Evolutionary conservation across 2,888 invertebrate genomes (phyloP).

Genomic region (Glaucopsyche alexis): DNA sequence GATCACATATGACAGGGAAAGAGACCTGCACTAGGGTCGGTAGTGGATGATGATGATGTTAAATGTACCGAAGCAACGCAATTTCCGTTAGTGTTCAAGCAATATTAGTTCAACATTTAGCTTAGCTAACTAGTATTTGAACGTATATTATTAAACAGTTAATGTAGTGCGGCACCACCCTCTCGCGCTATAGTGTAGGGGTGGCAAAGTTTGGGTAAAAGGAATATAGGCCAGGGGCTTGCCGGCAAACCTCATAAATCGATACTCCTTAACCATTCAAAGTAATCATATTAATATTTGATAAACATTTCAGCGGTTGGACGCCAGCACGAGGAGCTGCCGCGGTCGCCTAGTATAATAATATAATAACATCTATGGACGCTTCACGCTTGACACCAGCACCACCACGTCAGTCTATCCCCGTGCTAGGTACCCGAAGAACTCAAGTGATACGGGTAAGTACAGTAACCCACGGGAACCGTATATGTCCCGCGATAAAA

Average conservation of each 20-base stretch:
- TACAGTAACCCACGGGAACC: no score
- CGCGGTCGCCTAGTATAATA: no score
- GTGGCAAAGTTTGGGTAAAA: neutral
- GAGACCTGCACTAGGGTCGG: neutral
- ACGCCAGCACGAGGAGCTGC: neutral
- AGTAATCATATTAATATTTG: neutral
- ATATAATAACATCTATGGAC: no score
- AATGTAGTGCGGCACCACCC: neutral
- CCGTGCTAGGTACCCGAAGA: no score
- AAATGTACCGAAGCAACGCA: neutral
- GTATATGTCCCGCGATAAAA: no score
- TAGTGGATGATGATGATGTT: neutral
- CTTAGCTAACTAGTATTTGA: neutral
- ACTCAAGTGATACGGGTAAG: no score
- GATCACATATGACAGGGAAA: no score
- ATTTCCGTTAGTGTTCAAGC: neutral
- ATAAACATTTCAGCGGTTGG: conserved; percentile 2
- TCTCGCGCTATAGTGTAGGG: conserved; percentile 3
- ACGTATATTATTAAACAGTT: neutral
- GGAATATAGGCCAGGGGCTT: conserved; percentile 7
- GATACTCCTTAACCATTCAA: conserved; percentile 2
- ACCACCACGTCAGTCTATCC: no score
- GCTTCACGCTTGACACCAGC: no score
- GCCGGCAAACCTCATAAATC: neutral
- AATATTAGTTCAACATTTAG: neutral